Evolutionary conservation across 2,797 vertebrate genomes (phyloP).

Genomic region (Paratrypauchen microcephalus): DNA sequence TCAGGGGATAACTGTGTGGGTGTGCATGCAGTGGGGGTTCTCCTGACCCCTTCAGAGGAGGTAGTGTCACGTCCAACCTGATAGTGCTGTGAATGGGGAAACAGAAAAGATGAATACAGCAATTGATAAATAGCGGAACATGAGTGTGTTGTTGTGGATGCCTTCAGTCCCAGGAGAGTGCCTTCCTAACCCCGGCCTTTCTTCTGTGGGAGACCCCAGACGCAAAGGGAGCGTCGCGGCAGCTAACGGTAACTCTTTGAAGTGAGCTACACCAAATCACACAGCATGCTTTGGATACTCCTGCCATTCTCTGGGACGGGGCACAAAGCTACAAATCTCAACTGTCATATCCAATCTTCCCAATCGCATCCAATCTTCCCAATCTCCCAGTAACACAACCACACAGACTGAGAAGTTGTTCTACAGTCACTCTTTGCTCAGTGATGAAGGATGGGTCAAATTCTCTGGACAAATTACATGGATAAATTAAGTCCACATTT

Average conservation of each 20-base stretch:
- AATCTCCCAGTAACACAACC: not conserved
- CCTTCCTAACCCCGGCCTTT: slow-evolving; percentile 64
- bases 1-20: slow-evolving; percentile 36
- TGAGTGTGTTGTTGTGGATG: slow-evolving; percentile 75
- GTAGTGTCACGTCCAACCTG: slow-evolving; percentile 64
- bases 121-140: slow-evolving; percentile 77
- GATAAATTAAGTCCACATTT: too few species aligned
- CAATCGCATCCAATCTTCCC: too few species aligned
- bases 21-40: slow-evolving; percentile 32
- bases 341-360: slow-evolving; percentile 9
- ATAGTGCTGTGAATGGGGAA: slow-evolving; percentile 71
- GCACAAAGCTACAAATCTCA: slow-evolving; percentile 35
- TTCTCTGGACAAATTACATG: not conserved
- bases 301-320: slow-evolving; percentile 42
- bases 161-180: slow-evolving; percentile 79
- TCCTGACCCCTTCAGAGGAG: slow-evolving; percentile 50
- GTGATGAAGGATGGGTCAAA: not conserved
- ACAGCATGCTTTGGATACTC: slow-evolving; percentile 71
- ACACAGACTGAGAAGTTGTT: not conserved
- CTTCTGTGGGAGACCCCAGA: slow-evolving; percentile 67
- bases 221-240: slow-evolving; percentile 61
- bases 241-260: slow-evolving; percentile 75
- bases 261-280: slow-evolving; percentile 68
- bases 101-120: slow-evolving; percentile 72
- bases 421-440: not conserved